A percentile compares a stretch with the other conserved stretches of the same genome.
Conservation (phyloP, 2,888 invertebrate species). For the Andrena praecox region DNA sequence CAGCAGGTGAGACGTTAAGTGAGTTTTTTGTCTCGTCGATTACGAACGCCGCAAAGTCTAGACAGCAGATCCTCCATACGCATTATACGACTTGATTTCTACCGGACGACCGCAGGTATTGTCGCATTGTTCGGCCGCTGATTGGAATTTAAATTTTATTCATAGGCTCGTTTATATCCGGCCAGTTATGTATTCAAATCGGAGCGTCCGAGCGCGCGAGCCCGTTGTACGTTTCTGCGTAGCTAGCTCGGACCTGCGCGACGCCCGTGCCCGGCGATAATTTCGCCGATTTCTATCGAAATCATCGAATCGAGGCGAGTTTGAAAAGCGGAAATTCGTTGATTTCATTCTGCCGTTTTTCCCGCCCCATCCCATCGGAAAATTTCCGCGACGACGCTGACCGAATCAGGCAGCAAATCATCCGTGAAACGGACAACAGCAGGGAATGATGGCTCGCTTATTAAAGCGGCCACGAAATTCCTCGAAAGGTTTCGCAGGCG, state of each 20-base stretch:
- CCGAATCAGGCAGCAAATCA: constrained; percentile 14
- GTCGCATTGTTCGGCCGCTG: constrained; percentile 80
- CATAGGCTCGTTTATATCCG: constrained; percentile 84
- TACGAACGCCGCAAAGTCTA: constrained; percentile 38
- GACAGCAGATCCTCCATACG: constrained; percentile 39
- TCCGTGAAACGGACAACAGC: constrained; percentile 21
- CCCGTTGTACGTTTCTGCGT: constrained; percentile 54
- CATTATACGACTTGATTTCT: constrained; percentile 66
- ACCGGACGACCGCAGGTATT: constrained; percentile 70
- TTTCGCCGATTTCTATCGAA: constrained; percentile 64
- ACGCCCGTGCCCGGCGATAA: constrained; percentile 40
- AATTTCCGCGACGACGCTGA: constrained; percentile 21
- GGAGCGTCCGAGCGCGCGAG: constrained; percentile 68
- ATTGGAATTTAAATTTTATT: constrained; percentile 85
- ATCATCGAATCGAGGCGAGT: constrained; percentile 53
- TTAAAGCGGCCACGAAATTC: neutral
- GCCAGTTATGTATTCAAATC: constrained; percentile 84
- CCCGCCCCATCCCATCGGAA: neutral
- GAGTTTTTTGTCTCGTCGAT: constrained; percentile 20
- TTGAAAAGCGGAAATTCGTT: constrained; percentile 53
- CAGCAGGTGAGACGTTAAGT: neutral
- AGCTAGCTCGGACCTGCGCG: constrained; percentile 41
- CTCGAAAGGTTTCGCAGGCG: neutral
- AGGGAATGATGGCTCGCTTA: constrained; percentile 12
- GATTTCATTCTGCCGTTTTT: constrained; percentile 35